phyloP scores from a whole-genome alignment of 1,140 invertebrate species.

The Panagrolaimus sp. region DNA sequence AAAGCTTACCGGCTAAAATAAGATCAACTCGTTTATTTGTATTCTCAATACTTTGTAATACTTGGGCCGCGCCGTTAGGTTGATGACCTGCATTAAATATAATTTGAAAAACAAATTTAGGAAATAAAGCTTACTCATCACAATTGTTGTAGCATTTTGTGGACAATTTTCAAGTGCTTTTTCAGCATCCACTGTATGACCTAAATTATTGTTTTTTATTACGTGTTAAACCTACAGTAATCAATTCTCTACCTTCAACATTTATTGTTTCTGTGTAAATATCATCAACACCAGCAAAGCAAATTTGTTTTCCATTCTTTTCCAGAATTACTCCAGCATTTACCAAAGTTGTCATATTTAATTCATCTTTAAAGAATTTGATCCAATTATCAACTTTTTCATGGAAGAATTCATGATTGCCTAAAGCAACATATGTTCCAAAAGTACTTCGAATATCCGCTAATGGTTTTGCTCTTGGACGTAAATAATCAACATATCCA shows the following conservation, averaged over 20 bases:
- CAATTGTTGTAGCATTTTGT: constrained; percentile 20
- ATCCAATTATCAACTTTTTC: constrained; percentile 38
- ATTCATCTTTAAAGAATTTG: constrained; percentile 27
- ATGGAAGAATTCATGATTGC: constrained; percentile 38
- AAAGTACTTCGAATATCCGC: constrained; percentile 29
- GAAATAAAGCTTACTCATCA: constrained; percentile 13
- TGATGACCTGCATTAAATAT: too few species aligned
- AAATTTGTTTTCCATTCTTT: constrained; percentile 11
- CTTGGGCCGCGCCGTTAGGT: constrained; percentile 35
- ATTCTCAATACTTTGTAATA: constrained; percentile 23
- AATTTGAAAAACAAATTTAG: too few species aligned
- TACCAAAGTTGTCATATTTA: constrained; percentile 30
- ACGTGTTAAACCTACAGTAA: too few species aligned
- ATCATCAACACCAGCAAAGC: constrained; percentile 43
- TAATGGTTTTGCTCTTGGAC: constrained; percentile 26
- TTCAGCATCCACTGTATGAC: constrained; percentile 32
- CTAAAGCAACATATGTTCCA: constrained; percentile 32
- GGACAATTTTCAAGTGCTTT: constrained; percentile 35
- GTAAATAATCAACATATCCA: constrained; percentile 31
- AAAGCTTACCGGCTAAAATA: constrained; percentile 31
- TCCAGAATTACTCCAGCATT: constrained; percentile 24
- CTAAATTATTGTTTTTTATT: constrained; percentile 14
- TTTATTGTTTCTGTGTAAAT: constrained; percentile 25
- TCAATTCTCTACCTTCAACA: constrained; percentile 13
- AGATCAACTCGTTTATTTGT: constrained; percentile 23